Conservation (phyloP, 2,113 vertebrate species). For the Agapornis roseicollis region DNA sequence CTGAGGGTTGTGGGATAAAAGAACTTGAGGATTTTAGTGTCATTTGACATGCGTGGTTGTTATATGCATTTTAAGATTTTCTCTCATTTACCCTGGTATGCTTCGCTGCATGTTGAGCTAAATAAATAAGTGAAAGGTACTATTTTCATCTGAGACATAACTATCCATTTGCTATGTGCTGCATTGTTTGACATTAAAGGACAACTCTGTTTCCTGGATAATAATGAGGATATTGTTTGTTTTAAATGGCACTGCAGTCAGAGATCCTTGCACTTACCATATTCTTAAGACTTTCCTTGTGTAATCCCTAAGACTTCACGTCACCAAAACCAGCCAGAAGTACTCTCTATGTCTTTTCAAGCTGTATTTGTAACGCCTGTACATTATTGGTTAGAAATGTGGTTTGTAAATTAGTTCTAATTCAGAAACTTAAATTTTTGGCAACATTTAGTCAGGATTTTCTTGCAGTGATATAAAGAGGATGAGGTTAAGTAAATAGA, state of each 20-base stretch:
- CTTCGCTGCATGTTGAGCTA: neutral
- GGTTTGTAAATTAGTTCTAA: neutral
- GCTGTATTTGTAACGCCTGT: neutral
- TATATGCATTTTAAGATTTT: neutral
- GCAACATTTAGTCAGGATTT: neutral
- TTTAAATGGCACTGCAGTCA: conserved; percentile 20
- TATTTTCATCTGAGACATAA: neutral
- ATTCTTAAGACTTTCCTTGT: neutral
- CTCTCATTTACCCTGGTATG: neutral
- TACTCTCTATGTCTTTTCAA: neutral
- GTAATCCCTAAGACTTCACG: neutral
- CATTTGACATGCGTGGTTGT: neutral
- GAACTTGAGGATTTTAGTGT: neutral
- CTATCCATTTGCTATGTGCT: neutral
- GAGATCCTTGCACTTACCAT: conserved; percentile 9
- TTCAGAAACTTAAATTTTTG: neutral
- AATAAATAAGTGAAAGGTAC: neutral
- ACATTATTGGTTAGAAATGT: neutral
- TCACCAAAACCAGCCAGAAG: neutral
- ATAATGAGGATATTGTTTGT: conserved; percentile 35
- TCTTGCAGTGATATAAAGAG: neutral
- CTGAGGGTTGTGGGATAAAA: neutral
- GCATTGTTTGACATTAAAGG: neutral
- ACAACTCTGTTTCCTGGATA: conserved; percentile 17
- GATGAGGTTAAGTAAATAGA: neutral